These are phyloP conservation scores for Notodonta dromedarius DNA, from an alignment of 2,888 invertebrate genomes.

Conservation along the genomic window DNA sequence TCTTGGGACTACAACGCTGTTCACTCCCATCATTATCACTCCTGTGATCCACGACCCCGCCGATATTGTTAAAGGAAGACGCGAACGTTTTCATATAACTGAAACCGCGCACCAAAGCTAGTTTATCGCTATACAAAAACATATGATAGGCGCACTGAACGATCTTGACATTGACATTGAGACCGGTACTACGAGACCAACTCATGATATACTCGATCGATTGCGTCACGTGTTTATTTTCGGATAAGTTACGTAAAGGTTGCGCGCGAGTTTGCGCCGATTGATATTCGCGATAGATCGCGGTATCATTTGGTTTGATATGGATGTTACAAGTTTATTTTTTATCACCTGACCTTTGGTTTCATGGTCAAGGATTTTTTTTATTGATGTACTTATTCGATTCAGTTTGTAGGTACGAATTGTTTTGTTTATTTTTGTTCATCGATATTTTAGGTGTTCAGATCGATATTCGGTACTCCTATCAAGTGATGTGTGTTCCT, in stretches of 20 bases:
- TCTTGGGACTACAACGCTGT: too few relatives aligned
- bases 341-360: constrained; percentile 1
- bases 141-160: constrained; percentile 30
- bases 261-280: constrained; percentile 11
- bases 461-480: too few relatives aligned
- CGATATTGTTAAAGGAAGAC: too few relatives aligned
- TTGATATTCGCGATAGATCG: constrained; percentile 7
- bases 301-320: neutral
- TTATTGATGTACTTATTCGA: neutral
- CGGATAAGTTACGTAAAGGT: constrained; percentile 18
- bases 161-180: constrained; percentile 59
- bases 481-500: too few relatives aligned
- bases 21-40: too few relatives aligned
- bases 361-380: constrained; percentile 3
- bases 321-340: neutral
- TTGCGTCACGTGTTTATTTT: constrained; percentile 30
- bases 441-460: neutral
- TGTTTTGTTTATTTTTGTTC: neutral
- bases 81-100: neutral
- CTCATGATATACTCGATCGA: constrained; percentile 28
- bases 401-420: neutral
- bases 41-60: too few relatives aligned
- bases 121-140: constrained; percentile 18
- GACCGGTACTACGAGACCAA: constrained; percentile 29
- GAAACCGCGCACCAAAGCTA: neutral